Evolutionary conservation across 2,113 vertebrate genomes (phyloP).

Genomic region (Physeter macrocephalus): DNA sequence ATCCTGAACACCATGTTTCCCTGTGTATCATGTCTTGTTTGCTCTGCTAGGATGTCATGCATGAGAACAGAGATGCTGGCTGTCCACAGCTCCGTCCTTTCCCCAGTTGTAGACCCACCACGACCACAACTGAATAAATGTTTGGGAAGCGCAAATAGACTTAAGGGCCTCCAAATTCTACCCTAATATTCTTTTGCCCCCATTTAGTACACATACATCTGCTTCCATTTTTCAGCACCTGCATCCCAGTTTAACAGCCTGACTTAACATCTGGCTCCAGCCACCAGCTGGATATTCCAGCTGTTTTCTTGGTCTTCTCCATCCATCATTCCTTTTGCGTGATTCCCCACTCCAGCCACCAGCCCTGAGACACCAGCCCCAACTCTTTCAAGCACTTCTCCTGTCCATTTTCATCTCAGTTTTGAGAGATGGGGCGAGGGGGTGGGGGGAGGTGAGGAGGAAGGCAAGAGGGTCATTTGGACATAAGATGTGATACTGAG

Average conservation of each 20-base stretch:
- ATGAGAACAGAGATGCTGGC: background rate
- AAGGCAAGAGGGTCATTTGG: background rate
- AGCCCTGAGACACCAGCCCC: background rate
- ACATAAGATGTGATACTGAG: background rate
- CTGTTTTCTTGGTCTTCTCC: background rate
- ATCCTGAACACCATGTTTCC: background rate
- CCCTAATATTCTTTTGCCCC: background rate
- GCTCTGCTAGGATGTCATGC: background rate
- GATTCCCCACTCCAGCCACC: background rate
- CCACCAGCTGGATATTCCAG: background rate
- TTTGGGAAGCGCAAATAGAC: background rate
- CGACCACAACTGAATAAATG: background rate
- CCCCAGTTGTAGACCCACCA: fast-evolving
- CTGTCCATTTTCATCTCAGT: background rate
- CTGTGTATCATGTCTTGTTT: background rate
- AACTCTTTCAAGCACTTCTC: background rate
- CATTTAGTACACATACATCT: background rate
- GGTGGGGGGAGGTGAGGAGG: background rate
- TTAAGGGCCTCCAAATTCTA: background rate
- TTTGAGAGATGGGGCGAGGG: background rate
- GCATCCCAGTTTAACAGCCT: background rate
- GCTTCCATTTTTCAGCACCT: background rate
- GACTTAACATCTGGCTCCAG: background rate
- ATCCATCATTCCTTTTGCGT: background rate
- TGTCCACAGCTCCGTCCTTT: background rate